Base-by-base conservation (phyloP, 2,113 vertebrate genomes). In the Pithys albifrons region DNA sequence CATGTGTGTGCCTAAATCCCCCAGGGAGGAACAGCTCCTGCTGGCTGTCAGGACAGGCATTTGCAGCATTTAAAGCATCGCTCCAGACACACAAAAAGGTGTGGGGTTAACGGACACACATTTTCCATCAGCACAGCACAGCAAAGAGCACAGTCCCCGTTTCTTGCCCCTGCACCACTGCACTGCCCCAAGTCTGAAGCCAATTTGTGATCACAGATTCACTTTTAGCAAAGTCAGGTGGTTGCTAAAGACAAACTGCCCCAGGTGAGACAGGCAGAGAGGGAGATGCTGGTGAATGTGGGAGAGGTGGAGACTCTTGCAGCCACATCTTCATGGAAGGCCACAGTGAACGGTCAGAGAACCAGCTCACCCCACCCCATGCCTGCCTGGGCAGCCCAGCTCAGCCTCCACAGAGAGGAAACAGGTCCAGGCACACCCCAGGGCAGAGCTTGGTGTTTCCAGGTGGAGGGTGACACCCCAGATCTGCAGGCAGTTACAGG, bases 61-160 rank as follows among this genome's bases (percentile, higher is more conserved):
- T 19, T 12, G 39, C 4, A 13, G 29, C 0, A 1, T 58, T 52
- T 18, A 20, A 59, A 65, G 45, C 67, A 43, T 10, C 22, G 0
- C 48, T 48, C 16, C 1, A 5, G 45, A 28, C n/a, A 52, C 76
- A 65, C 0, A 1, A 64, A 59, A 17, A 18, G 54, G 52, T 6
- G n/a, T 12, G 20, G 9, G 18, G 27, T 20, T 16, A 16, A 66
- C 3, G n/a, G 37, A 7, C 58, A 61, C 10, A 1, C 0, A 0
- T 41, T 46, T 80, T 35, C 78, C 43, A 12, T 8, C 78, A 49
- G 73, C 6, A 1, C 8, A 43, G 48, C 19, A 9, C 1, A 2
- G 49, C 35, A 7, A 43, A 19, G 55, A 54, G 48, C 57, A 37
- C 14, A 23, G 45, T 0, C 29, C 35, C 54, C 27, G 31, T 15